phyloP scores from a whole-genome alignment of 2,797 vertebrate genomes.

The Lates japonicus region DNA sequence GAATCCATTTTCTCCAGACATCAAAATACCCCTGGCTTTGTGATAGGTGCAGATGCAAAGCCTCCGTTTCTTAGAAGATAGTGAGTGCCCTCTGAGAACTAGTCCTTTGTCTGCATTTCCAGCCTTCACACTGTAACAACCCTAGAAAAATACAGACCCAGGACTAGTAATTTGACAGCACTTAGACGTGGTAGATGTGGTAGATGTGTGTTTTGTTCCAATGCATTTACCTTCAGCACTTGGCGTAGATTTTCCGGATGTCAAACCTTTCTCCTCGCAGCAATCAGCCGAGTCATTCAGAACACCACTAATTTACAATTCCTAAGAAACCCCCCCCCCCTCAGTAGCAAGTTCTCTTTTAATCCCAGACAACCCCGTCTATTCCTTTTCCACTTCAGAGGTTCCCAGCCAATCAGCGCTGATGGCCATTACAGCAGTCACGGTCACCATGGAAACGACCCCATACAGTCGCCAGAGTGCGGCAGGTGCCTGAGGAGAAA shows the following conservation, averaged over 20 bases:
- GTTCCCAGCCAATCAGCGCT: constrained; percentile 71
- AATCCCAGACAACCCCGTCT: constrained; percentile 58
- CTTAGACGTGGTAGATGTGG: constrained; percentile 67
- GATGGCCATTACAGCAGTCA: constrained; percentile 71
- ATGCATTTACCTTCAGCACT: constrained; percentile 69
- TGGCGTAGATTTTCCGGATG: constrained; percentile 61
- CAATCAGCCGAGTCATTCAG: constrained; percentile 72
- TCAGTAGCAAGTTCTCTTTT: constrained; percentile 60
- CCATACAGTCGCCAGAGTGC: constrained; percentile 78
- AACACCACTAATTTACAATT: constrained; percentile 68
- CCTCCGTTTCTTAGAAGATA: constrained; percentile 62
- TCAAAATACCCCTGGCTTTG: constrained; percentile 64
- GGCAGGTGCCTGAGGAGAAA: constrained; percentile 84
- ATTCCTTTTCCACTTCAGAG: constrained; percentile 59
- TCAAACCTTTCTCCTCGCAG: constrained; percentile 65
- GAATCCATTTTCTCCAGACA: constrained; percentile 72
- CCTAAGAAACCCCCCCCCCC: constrained; percentile 32
- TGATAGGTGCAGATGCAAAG: constrained; percentile 64
- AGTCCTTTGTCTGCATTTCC: constrained; percentile 76
- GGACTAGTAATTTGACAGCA: constrained; percentile 76
- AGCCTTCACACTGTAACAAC: constrained; percentile 76
- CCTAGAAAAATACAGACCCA: constrained; percentile 71
- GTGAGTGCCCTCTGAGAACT: constrained; percentile 66
- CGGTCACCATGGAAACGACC: constrained; percentile 74
- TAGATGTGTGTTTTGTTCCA: constrained; percentile 69